Evolutionary conservation across 1,140 invertebrate genomes (phyloP).

Genomic region (Thaumetopoea pityocampa): DNA sequence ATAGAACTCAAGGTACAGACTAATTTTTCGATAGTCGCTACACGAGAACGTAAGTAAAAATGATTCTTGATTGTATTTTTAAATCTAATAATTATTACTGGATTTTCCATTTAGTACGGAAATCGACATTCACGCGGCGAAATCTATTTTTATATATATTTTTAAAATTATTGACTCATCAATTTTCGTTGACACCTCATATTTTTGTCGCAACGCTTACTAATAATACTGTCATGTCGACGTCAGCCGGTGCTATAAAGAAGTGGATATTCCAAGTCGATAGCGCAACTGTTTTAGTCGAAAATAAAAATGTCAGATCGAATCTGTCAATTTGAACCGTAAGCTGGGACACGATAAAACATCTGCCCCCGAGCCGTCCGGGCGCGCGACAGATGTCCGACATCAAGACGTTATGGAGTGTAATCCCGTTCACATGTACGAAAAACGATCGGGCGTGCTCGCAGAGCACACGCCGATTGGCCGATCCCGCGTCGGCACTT

Average conservation of each 20-base stretch:
- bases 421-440: constrained; percentile 50
- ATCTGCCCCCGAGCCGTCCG: constrained; percentile 43
- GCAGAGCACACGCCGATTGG: constrained; percentile 13
- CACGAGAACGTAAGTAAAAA: no score
- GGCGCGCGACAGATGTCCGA: constrained; percentile 51
- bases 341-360: constrained; percentile 51
- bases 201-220: no score
- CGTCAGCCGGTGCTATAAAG: not conserved
- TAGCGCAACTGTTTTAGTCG: constrained; percentile 3
- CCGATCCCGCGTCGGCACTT: constrained; percentile 5
- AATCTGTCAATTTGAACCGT: constrained; percentile 24
- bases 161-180: no score
- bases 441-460: constrained; percentile 45
- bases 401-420: constrained; percentile 64
- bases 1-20: no score
- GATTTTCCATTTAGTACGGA: no score
- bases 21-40: no score
- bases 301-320: constrained; percentile 21
- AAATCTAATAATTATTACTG: no score
- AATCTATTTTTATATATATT: no score
- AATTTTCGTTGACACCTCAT: no score
- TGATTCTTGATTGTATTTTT: no score
- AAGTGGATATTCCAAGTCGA: not conserved
- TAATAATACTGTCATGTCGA: no score
- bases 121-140: no score